Percentiles rank a stretch among this genome's conserved stretches.
These are phyloP conservation scores for Cydia splendana DNA, from an alignment of 1,140 invertebrate species.

Conservation along the genomic window DNA sequence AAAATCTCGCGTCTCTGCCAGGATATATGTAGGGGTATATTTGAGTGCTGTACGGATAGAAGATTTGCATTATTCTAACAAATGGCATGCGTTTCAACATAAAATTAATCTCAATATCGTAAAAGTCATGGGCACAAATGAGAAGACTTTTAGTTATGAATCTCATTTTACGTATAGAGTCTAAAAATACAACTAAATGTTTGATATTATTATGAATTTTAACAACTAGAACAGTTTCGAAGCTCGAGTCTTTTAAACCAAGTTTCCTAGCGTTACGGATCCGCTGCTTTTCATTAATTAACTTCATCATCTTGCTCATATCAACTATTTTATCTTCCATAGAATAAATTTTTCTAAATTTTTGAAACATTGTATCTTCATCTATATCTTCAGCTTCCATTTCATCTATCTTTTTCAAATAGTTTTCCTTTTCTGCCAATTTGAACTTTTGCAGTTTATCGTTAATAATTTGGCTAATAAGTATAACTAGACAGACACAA, in stretches of 20 bases:
- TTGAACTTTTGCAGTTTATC: neutral
- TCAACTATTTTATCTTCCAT: neutral
- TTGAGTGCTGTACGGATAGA: conserved; percentile 51
- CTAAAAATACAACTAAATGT: conserved; percentile 42
- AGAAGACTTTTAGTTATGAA: conserved; percentile 46
- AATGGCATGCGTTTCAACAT: conserved; percentile 42
- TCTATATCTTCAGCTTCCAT: neutral
- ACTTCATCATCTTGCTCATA: neutral
- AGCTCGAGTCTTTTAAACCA: neutral
- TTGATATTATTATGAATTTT: conserved; percentile 44
- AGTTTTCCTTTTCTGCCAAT: neutral
- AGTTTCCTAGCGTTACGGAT: conserved; percentile 1
- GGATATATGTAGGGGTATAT: conserved; percentile 47
- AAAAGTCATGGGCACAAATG: conserved; percentile 49
- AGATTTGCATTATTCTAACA: conserved; percentile 49
- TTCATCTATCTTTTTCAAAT: neutral
- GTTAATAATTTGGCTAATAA: neutral
- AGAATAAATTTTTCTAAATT: neutral
- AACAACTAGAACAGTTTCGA: conserved; percentile 45
- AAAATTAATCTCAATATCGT: conserved; percentile 44
- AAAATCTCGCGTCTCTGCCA: conserved; percentile 42
- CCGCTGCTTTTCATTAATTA: neutral
- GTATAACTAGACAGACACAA: neutral
- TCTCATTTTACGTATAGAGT: conserved; percentile 39
- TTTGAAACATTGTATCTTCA: neutral